Percentiles rank a stretch among this genome's conserved stretches.
phyloP scores from a whole-genome alignment of 2,888 invertebrate genomes.

The Caenorhabditis wallacei region DNA sequence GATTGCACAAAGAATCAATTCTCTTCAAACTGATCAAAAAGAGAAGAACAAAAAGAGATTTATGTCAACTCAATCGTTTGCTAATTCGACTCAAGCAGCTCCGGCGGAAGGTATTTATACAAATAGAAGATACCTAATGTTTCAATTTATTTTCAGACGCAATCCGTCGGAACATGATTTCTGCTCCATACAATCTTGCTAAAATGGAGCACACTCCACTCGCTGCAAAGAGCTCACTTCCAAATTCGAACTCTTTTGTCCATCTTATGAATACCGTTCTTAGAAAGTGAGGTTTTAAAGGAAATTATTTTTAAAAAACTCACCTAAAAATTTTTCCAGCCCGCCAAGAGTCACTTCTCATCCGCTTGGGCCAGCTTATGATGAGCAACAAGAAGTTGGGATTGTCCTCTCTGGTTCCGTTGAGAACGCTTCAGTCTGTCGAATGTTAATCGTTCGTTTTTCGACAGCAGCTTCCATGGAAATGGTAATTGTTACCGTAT shows the following conservation, averaged over 20 bases:
- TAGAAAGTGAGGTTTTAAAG: not conserved
- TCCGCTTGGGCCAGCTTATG: constrained; percentile 18
- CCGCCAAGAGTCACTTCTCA: not conserved
- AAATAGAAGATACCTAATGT: no score
- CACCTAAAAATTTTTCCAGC: not conserved
- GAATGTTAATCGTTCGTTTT: constrained; percentile 40
- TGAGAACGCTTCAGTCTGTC: constrained; percentile 26
- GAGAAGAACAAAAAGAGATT: not conserved
- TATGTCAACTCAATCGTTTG: constrained; percentile 35
- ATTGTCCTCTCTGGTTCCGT: constrained; percentile 33
- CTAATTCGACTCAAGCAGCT: no score
- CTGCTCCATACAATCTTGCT: constrained; percentile 44
- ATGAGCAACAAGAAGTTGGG: not conserved
- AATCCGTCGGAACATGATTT: constrained; percentile 35
- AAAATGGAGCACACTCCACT: not conserved
- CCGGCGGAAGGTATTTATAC: no score
- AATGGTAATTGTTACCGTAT: constrained; percentile 20
- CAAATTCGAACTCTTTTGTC: not conserved
- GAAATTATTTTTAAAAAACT: not conserved
- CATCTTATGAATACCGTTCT: not conserved
- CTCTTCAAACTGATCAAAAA: constrained; percentile 11
- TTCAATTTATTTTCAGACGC: no score
- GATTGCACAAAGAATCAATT: not conserved
- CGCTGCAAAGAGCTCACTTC: constrained; percentile 12
- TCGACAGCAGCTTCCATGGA: not conserved